phyloP scores from a whole-genome alignment of 2,797 vertebrate species.

The Garrulus glandarius region DNA sequence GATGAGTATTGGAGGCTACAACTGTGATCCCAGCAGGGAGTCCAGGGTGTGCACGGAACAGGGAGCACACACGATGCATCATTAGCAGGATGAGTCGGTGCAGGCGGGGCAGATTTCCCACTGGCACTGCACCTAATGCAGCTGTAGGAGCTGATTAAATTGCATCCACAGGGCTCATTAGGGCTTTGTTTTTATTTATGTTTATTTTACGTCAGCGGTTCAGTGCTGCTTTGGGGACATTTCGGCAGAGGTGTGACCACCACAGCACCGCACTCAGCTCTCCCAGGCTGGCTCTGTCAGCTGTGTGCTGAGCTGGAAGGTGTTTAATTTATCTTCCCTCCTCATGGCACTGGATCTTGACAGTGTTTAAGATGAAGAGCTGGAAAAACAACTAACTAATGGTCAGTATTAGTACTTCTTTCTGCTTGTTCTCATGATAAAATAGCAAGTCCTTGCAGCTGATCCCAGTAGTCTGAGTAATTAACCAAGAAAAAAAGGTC shows the following conservation, averaged over 20 bases:
- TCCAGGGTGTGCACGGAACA: neutral
- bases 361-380: neutral
- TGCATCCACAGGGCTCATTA: neutral
- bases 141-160: neutral
- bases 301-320: neutral
- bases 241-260: fast-evolving
- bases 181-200: neutral
- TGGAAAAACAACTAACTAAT: neutral
- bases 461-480: neutral
- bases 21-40: neutral
- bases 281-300: neutral
- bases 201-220: neutral
- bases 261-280: fast-evolving
- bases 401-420: neutral
- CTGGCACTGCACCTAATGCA: neutral
- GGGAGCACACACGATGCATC: neutral
- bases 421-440: neutral
- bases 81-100: neutral
- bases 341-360: neutral
- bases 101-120: neutral
- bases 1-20: neutral
- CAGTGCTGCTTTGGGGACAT: neutral
- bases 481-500: neutral
- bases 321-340: neutral
- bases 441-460: neutral